Base-by-base conservation (phyloP, 2,113 vertebrate species). In the Cervus canadensis region DNA sequence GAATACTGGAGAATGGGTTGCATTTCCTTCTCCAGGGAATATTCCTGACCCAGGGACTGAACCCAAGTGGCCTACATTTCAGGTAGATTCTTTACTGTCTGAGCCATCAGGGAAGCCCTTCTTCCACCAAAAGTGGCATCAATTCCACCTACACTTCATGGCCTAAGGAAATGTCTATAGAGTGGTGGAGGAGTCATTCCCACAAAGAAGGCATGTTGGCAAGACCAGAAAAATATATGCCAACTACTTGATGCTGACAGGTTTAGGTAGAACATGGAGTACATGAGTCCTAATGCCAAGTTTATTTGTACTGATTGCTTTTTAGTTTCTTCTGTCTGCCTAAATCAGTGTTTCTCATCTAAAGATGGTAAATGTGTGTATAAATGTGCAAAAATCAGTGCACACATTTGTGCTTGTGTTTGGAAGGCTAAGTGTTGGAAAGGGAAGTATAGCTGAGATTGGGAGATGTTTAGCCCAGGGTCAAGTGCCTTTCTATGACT, bases 81-180 rank as follows among this genome's bases (percentile, higher is more conserved):
- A 76, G 71, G 40, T 43, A 43, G 40, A 76, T 76, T 76, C 40
- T 43, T 43, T 76, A 76, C 23, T 74, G 23, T 76, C 40, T 76
- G 23, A 76, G 23, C 40, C 71, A 26, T 43, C 40, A 43, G 3
- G 71, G 40, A 76, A 76, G 21, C 71, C 40, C 6, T 76, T 76
- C 23, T 76, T 76, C 12, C 26, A 26, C 71, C 23, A 7, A 45
- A 59, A 40, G 25, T 52, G 25, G 11, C 21, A 43, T 60, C 8
- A 4, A 5, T 64, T 23, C 56, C 33, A 28, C 5, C 2, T 21
- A 3, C 0, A 14, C n/a, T 48, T 11, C 0, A 0, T 23, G 10
- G 36, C 60, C n/a, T 48, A 59, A 62, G 30, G 16, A 76, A n/a
- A 30, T 7, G 11, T 54, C n/a, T 71, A 9, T 6, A 7, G 33